phyloP scores from a whole-genome alignment of 2,797 vertebrate genomes.

The Artibeus jamaicensis region DNA sequence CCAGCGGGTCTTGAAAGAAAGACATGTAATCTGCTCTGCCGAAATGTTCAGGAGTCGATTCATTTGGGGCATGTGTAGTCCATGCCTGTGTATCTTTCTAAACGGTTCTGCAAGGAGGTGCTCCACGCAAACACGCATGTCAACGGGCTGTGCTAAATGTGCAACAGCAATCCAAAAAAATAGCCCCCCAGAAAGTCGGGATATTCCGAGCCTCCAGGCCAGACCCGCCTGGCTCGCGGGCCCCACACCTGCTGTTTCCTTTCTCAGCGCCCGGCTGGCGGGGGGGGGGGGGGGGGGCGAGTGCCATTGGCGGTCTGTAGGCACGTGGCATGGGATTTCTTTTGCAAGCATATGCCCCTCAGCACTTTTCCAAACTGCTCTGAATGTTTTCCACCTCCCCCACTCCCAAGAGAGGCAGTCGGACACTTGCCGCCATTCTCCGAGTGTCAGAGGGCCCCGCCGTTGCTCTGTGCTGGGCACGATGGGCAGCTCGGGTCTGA shows the following conservation, averaged over 20 bases:
- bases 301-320: neutral
- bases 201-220: slow-evolving; percentile 26
- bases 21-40: neutral
- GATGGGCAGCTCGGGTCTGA: neutral
- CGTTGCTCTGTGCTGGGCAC: neutral
- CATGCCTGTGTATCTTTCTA: neutral
- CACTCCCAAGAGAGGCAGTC: neutral
- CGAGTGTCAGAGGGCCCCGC: neutral
- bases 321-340: slow-evolving; percentile 21
- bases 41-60: neutral
- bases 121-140: slow-evolving; percentile 11
- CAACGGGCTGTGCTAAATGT: slow-evolving; percentile 20
- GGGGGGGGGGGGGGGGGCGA: neutral
- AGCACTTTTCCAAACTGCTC: neutral
- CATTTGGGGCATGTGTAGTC: neutral
- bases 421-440: neutral
- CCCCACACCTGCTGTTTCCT: slow-evolving; percentile 61
- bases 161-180: slow-evolving; percentile 31
- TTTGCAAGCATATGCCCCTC: slow-evolving; percentile 36
- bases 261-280: slow-evolving; percentile 37
- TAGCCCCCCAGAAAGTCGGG: neutral
- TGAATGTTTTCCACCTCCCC: neutral
- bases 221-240: neutral
- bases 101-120: slow-evolving; percentile 2
- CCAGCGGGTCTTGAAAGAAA: neutral